A percentile compares a stretch with the other conserved stretches of the same genome.
These are phyloP conservation scores for Geopemphigus sp. DNA, from an alignment of 1,140 invertebrate species.

Conservation along the genomic window DNA sequence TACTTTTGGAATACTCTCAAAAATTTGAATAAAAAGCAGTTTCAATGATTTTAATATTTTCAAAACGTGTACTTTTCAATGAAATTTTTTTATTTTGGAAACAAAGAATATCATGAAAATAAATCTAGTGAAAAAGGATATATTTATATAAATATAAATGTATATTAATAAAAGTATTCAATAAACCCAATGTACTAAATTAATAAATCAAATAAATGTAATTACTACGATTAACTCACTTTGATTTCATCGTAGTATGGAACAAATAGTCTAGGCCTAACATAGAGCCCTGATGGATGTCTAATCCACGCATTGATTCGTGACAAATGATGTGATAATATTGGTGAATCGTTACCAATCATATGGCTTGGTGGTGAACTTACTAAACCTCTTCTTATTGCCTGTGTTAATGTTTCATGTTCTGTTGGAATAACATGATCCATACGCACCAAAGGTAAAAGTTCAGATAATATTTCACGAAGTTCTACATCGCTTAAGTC, in stretches of 20 bases:
- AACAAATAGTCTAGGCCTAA: conserved; percentile 84
- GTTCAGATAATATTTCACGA: conserved; percentile 78
- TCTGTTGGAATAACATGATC: conserved; percentile 86
- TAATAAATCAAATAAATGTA: conserved; percentile 3
- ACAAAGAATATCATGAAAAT: too few species aligned
- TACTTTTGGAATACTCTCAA: too few species aligned
- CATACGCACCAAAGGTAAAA: conserved; percentile 76
- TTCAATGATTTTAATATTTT: too few species aligned
- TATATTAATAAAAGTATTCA: too few species aligned
- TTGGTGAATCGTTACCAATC: conserved; percentile 66
- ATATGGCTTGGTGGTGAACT: conserved; percentile 83
- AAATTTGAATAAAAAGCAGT: too few species aligned
- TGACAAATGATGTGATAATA: conserved; percentile 59
- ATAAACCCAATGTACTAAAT: background rate
- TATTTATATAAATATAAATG: too few species aligned
- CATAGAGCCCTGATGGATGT: conserved; percentile 73
- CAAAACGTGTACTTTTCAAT: too few species aligned
- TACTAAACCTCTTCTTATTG: conserved; percentile 80
- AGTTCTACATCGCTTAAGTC: conserved; percentile 84
- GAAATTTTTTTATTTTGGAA: too few species aligned
- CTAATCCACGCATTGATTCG: conserved; percentile 84
- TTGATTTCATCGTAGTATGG: conserved; percentile 94
- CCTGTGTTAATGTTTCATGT: conserved; percentile 74
- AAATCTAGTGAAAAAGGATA: too few species aligned
- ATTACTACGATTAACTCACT: conserved; percentile 57